Evolutionary conservation across 1,140 invertebrate genomes (phyloP).

Genomic region (Augochlora pura): DNA sequence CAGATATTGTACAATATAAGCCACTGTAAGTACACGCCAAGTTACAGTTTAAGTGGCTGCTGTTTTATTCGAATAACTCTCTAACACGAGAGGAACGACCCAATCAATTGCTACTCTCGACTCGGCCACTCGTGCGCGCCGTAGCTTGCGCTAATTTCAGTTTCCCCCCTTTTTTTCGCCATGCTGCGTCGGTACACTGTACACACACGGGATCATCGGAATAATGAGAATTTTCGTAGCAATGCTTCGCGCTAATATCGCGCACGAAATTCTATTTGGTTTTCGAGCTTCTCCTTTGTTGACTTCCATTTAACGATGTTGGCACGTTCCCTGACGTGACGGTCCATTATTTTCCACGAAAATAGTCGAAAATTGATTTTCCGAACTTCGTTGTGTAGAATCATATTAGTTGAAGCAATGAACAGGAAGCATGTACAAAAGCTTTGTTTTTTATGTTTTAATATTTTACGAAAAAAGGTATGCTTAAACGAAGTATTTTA

Average conservation of each 20-base stretch:
- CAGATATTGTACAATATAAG: slow-evolving; percentile 85
- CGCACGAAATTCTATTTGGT: too few species aligned
- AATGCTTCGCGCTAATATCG: not conserved
- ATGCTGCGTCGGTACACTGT: not conserved
- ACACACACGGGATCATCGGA: not conserved
- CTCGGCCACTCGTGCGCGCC: slow-evolving; percentile 25
- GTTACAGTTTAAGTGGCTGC: slow-evolving; percentile 59
- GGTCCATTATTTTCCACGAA: too few species aligned
- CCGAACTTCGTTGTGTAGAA: too few species aligned
- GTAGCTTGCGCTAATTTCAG: slow-evolving; percentile 16
- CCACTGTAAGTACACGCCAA: slow-evolving; percentile 83
- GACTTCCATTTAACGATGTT: too few species aligned
- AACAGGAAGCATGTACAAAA: too few species aligned
- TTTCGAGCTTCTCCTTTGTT: too few species aligned
- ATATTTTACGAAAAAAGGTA: too few species aligned
- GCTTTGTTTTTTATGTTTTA: too few species aligned
- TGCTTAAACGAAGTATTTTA: too few species aligned
- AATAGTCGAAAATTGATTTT: too few species aligned
- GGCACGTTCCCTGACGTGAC: too few species aligned
- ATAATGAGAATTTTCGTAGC: not conserved
- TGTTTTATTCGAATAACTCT: slow-evolving; percentile 52
- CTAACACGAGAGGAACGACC: slow-evolving; percentile 32
- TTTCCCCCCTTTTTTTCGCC: not conserved
- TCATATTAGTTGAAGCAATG: too few species aligned
- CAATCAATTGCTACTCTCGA: slow-evolving; percentile 46